Evolutionary conservation across 2,113 vertebrate species (phyloP).

Genomic region (Corythaeola cristata): DNA sequence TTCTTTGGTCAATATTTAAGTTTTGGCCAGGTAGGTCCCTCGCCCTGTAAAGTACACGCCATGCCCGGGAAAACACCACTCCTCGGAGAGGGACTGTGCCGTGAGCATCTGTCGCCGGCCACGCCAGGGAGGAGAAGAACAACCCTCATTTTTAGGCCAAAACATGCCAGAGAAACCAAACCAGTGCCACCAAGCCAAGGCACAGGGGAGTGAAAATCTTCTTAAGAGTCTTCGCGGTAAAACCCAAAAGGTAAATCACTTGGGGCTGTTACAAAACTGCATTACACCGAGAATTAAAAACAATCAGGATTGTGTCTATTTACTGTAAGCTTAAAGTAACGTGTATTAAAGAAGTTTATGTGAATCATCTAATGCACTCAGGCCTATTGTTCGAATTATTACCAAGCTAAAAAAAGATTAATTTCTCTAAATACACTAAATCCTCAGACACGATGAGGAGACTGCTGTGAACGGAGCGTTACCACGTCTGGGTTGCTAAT

Average conservation of each 20-base stretch:
- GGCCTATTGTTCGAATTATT: constrained; percentile 73
- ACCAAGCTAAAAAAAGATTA: constrained; percentile 77
- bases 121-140: not conserved
- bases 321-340: constrained; percentile 68
- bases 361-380: constrained; percentile 71
- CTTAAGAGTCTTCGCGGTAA: not conserved
- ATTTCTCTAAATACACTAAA: constrained; percentile 76
- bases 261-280: constrained; percentile 45
- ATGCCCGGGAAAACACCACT: not conserved
- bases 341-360: constrained; percentile 74
- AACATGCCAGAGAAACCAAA: not conserved
- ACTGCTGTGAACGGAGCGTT: not conserved
- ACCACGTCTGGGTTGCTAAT: constrained; percentile 31
- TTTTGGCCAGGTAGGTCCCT: constrained; percentile 3
- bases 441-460: constrained; percentile 60
- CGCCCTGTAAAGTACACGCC: constrained; percentile 22
- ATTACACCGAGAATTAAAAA: constrained; percentile 40
- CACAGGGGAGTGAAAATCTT: not conserved
- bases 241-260: constrained; percentile 47
- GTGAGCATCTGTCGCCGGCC: not conserved
- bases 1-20: constrained; percentile 67
- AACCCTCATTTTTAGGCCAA: not conserved
- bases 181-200: not conserved
- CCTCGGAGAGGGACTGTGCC: not conserved
- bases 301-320: constrained; percentile 62